Evolutionary conservation across 2,797 vertebrate species (phyloP).

Genomic region (Falco rusticolus): DNA sequence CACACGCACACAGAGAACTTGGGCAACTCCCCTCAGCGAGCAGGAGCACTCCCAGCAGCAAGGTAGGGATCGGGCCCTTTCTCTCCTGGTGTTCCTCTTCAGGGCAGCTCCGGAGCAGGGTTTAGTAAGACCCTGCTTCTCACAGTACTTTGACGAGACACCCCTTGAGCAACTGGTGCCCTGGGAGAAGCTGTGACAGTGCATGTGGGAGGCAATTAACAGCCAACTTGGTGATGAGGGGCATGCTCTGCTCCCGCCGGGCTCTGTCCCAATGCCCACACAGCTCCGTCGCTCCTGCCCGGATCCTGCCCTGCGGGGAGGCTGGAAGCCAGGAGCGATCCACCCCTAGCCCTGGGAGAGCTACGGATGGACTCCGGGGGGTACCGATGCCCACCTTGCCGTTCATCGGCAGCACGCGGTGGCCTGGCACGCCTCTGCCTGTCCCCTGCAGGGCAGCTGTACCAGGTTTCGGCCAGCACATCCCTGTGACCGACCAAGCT

Average conservation of each 20-base stretch:
- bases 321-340: neutral
- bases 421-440: rapidly evolving
- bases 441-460: neutral
- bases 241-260: neutral
- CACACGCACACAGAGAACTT: rapidly evolving
- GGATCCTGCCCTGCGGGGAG: neutral
- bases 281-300: neutral
- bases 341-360: neutral
- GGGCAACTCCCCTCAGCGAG: neutral
- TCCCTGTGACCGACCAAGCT: rapidly evolving
- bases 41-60: rapidly evolving
- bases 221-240: neutral
- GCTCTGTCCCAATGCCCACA: neutral
- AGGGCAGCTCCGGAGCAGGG: neutral
- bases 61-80: rapidly evolving
- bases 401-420: rapidly evolving
- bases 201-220: neutral
- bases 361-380: rapidly evolving
- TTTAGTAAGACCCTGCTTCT: rapidly evolving
- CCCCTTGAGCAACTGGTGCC: neutral
- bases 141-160: neutral
- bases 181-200: rapidly evolving
- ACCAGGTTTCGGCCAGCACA: rapidly evolving
- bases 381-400: rapidly evolving
- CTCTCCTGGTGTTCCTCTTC: rapidly evolving